These are phyloP conservation scores for Squalus acanthias DNA, from an alignment of 2,797 vertebrate species.

Conservation along the genomic window DNA sequence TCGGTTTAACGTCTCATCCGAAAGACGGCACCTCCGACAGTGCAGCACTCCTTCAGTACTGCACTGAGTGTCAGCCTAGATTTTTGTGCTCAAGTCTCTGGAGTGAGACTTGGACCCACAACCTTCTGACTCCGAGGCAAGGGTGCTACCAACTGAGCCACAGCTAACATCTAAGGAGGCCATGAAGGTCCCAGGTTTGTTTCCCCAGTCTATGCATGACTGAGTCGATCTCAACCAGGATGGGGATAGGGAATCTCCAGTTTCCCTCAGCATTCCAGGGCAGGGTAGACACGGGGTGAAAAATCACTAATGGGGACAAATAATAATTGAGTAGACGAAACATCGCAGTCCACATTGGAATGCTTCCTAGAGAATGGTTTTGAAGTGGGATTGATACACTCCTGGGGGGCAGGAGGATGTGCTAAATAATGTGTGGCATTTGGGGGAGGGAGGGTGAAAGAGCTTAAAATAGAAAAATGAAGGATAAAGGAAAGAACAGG, in stretches of 20 bases:
- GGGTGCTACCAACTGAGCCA: no score
- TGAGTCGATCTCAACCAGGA: background rate
- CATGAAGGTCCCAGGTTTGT: background rate
- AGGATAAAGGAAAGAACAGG: background rate
- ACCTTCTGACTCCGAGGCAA: no score
- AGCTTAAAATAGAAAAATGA: conserved; percentile 5
- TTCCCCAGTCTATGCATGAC: background rate
- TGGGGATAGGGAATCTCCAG: background rate
- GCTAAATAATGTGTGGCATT: background rate
- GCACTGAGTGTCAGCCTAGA: no score
- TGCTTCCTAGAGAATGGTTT: background rate
- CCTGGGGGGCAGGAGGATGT: no score
- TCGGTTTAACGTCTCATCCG: no score
- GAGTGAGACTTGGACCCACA: no score
- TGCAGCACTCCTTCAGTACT: no score
- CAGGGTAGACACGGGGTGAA: background rate
- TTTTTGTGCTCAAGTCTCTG: no score
- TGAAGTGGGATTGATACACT: background rate
- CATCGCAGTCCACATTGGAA: background rate
- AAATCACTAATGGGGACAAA: background rate
- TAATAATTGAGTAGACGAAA: background rate
- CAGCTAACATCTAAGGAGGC: no score
- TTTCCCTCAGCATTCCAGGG: background rate
- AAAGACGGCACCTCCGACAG: no score
- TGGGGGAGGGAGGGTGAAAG: background rate